A percentile compares a stretch with the other conserved stretches of the same genome.
phyloP scores from a whole-genome alignment of 2,888 invertebrate genomes.

The Cepaea hortensis region DNA sequence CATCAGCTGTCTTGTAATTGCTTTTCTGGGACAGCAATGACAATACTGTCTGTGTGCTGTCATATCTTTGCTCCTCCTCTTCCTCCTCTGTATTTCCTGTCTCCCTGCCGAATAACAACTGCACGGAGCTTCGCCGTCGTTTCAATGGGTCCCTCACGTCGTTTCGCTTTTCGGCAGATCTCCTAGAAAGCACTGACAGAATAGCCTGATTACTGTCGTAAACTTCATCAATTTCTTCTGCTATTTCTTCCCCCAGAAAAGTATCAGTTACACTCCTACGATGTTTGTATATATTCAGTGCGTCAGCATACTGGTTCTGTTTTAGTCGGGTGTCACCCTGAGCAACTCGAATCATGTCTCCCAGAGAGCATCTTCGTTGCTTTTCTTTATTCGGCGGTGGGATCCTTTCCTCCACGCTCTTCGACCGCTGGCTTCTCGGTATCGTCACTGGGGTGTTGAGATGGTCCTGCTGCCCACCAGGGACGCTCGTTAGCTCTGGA shows the following conservation, averaged over 20 bases:
- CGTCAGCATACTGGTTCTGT: slow-evolving; percentile 27
- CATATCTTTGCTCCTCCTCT: neutral
- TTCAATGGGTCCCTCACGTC: slow-evolving; percentile 30
- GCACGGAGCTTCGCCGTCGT: slow-evolving; percentile 23
- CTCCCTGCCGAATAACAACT: slow-evolving; percentile 4
- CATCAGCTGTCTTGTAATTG: neutral
- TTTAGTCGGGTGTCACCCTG: neutral
- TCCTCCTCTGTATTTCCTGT: neutral
- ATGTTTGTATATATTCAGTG: slow-evolving; percentile 50
- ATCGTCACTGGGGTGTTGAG: neutral
- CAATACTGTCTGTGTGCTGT: slow-evolving; percentile 33
- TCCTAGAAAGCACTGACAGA: slow-evolving; percentile 44
- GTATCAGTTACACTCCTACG: slow-evolving; percentile 51
- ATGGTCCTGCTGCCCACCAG: neutral
- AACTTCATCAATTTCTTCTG: slow-evolving; percentile 40
- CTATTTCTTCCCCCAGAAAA: slow-evolving; percentile 47
- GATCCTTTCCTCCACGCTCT: slow-evolving; percentile 17
- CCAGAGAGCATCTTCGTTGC: slow-evolving; percentile 35
- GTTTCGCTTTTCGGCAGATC: neutral
- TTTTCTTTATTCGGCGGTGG: neutral
- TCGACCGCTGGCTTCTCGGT: slow-evolving; percentile 8
- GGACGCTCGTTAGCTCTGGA: neutral
- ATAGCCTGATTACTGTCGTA: slow-evolving; percentile 38
- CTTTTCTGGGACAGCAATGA: slow-evolving; percentile 38
- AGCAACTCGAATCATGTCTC: slow-evolving; percentile 40